Percentiles rank a stretch among this genome's conserved stretches.
These are phyloP conservation scores for Xestobium rufovillosum DNA, from an alignment of 2,888 invertebrate genomes.

Conservation along the genomic window DNA sequence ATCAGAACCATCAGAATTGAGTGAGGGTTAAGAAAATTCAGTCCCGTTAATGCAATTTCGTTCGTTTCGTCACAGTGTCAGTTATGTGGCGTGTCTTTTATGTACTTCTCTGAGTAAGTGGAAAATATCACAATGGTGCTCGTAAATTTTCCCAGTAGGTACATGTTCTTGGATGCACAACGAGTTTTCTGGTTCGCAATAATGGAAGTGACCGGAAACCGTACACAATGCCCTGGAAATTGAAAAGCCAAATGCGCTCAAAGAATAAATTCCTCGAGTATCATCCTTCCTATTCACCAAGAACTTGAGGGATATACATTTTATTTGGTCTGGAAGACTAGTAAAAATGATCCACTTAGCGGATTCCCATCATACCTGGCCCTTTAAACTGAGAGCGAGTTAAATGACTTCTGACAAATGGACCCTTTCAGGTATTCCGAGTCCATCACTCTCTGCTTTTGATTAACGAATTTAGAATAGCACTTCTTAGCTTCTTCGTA, in stretches of 20 bases:
- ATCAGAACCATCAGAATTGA: no score
- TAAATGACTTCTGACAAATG: slow-evolving; percentile 3
- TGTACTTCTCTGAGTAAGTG: no score
- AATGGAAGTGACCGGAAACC: background rate
- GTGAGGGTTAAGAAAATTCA: no score
- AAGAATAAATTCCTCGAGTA: background rate
- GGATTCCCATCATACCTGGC: slow-evolving; percentile 20
- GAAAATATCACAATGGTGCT: no score
- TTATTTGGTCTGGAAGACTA: slow-evolving; percentile 23
- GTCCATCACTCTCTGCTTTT: slow-evolving; percentile 1
- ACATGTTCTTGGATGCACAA: no score
- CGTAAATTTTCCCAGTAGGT: no score
- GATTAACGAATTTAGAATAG: slow-evolving; percentile 1
- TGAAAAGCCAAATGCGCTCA: background rate
- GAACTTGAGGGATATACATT: slow-evolving; percentile 16
- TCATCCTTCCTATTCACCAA: background rate
- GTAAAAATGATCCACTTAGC: slow-evolving; percentile 36
- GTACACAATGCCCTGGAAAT: background rate
- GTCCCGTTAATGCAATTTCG: no score
- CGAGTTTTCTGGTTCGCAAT: no score
- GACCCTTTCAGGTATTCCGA: slow-evolving; percentile 1
- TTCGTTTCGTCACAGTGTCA: no score
- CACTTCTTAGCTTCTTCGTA: no score
- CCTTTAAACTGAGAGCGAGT: background rate
- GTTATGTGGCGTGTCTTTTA: no score